Evolutionary conservation across 2,888 invertebrate species (phyloP), one percentile per base, ranked within the genome.

Genomic region (Geotrupes spiniger): DNA sequence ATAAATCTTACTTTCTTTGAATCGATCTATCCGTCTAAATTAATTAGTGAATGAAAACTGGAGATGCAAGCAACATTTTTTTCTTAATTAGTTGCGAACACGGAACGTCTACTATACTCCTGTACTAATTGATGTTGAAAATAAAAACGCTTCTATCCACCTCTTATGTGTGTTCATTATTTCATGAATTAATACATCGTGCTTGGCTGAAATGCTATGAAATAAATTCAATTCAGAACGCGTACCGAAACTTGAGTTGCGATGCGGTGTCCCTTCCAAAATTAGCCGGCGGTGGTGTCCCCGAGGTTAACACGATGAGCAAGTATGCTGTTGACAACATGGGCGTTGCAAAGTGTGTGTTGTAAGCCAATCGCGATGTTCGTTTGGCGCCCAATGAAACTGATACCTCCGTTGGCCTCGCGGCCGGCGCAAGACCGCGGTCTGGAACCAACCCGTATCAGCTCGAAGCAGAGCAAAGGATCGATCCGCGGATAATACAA

Each of bases 331-430:
- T 45, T 48, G 50, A 48, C 46, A 54, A 58, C 61, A 63, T 60
- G 68, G 70, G 70, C 70, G 70, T 68, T 56, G 61, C 69, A 55
- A 62, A 64, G 59, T 57, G 60, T 65, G 59, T 59, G 63, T 59
- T 54, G 46, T 44, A 46, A 58, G 64, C 72, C 71, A 71, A 71
- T 70, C 61, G 59, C 56, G 53, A 51, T 43, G 57, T 62, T 52
- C 53, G 62, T 64, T 62, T 59, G 55, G 65, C 64, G 64, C 65
- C 71, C 69, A 71, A 70, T 71, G 72, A 71, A 71, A 72, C 66
- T 69, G 72, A 71, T 72, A 72, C 72, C 69, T 65, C 63, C 54
- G 67, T 68, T 68, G 68, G 66, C 61, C 57, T 65, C 62, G 62
- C 63, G 59, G 58, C 54, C 53, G 54, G 58, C 60, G 62, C 60